A percentile compares a stretch with the other conserved stretches of the same genome.
phyloP scores from a whole-genome alignment of 2,888 invertebrate genomes.

The Pseudococcus jackbeardsleyi region DNA sequence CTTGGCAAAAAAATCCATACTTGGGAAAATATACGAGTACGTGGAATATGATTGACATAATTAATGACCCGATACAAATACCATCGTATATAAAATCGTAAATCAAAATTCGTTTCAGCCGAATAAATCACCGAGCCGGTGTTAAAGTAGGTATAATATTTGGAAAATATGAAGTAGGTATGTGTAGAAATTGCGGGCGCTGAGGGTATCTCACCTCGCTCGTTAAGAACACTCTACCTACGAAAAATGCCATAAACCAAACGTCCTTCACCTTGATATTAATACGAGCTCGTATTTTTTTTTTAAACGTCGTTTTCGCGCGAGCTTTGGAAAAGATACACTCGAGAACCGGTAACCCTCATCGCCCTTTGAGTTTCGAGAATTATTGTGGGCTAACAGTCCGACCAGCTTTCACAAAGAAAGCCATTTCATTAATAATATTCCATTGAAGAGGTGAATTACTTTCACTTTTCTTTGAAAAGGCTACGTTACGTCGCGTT shows the following conservation, averaged over 20 bases:
- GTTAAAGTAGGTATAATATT: background rate
- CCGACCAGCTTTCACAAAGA: conserved; percentile 9
- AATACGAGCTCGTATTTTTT: conserved; percentile 26
- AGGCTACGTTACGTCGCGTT: background rate
- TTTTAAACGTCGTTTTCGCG: background rate
- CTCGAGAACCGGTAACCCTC: conserved; percentile 39
- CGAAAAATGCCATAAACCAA: background rate
- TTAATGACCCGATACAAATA: conserved; percentile 36
- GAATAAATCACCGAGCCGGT: background rate
- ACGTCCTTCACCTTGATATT: conserved; percentile 48
- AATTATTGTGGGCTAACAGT: background rate
- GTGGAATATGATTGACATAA: conserved; percentile 14
- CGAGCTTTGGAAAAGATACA: conserved; percentile 8
- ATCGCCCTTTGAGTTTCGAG: background rate
- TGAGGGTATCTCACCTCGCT: conserved; percentile 11
- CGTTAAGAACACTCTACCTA: background rate
- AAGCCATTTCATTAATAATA: conserved; percentile 41
- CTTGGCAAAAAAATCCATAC: too few species aligned
- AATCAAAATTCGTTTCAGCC: conserved; percentile 27
- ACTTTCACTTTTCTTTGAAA: conserved; percentile 10
- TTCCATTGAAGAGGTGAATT: conserved; percentile 25
- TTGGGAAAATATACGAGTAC: background rate
- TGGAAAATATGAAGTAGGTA: background rate
- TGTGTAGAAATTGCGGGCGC: background rate
- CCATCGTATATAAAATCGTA: conserved; percentile 7